phyloP scores from a whole-genome alignment of 2,113 vertebrate species.

The Poeciliopsis retropinna region DNA sequence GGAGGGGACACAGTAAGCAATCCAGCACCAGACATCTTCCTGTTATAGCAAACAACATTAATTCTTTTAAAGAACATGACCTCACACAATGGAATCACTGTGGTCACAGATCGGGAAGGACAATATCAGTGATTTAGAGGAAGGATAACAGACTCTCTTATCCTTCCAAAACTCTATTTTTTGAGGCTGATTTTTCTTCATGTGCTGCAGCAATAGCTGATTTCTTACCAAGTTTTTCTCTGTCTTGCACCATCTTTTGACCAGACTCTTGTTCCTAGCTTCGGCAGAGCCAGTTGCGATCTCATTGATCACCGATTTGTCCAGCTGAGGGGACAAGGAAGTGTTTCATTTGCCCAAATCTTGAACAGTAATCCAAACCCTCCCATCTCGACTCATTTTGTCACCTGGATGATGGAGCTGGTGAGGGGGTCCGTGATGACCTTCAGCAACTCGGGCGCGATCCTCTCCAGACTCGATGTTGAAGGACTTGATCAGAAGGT shows the following conservation, averaged over 20 bases:
- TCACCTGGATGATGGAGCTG: slow-evolving; percentile 91
- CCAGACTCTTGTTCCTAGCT: slow-evolving; percentile 89
- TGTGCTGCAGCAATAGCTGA: slow-evolving; percentile 21
- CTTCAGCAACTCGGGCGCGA: slow-evolving; percentile 91
- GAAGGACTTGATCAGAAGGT: slow-evolving; percentile 84
- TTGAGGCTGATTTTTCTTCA: slow-evolving; percentile 7
- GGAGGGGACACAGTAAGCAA: not conserved
- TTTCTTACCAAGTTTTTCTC: slow-evolving; percentile 79
- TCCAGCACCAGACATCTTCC: slow-evolving; percentile 9
- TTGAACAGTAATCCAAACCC: not conserved
- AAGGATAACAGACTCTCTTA: slow-evolving; percentile 1
- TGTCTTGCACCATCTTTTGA: slow-evolving; percentile 90
- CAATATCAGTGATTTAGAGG: slow-evolving; percentile 57
- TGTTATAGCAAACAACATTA: slow-evolving; percentile 10
- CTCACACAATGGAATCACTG: slow-evolving; percentile 27
- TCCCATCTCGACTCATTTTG: not conserved
- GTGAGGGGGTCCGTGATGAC: slow-evolving; percentile 96
- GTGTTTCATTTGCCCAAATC: not conserved
- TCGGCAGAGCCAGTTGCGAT: slow-evolving; percentile 84
- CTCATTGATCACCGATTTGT: slow-evolving; percentile 87
- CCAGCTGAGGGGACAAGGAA: slow-evolving; percentile 80
- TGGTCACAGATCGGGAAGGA: slow-evolving; percentile 11
- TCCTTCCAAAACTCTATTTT: slow-evolving; percentile 6
- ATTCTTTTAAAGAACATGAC: slow-evolving; percentile 1
- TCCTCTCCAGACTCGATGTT: slow-evolving; percentile 87